Evolutionary conservation across 2,888 invertebrate species (phyloP), one percentile per base, ranked within the genome.

Genomic region (Orchesella flavescens): DNA sequence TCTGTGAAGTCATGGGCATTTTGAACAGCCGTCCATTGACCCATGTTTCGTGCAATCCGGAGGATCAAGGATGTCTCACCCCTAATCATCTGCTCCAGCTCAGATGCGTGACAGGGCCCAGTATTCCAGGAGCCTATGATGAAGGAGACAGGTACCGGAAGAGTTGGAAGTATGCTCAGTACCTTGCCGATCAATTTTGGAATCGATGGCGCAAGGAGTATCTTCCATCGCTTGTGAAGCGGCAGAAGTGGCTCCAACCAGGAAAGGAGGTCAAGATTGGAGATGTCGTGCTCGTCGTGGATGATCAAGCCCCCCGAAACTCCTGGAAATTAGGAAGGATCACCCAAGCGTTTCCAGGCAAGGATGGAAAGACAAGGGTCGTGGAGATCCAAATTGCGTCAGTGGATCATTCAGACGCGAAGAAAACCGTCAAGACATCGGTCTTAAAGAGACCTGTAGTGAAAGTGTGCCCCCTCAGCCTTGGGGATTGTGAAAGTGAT

Each of bases 171-270:
- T 15, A 44, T 0, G 63, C 77, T 10, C 88, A 88, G 75, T 19
- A 23, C 0, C 57, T 88, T 12, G 80, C 87, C 0, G 83, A 86
- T 21, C 24, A 74, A 1, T 87, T 88, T 69, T 88, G 87, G 87
- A 73, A 61, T 19, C 72, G 86, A 0, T 88, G 86, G 86, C 44
- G 86, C 0, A 44, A 53, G 9, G 88, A 87, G 63, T 88, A 86
- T 57, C 44, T 88, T 1, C 87, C 87, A 1, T 71, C 68, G 0
- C 69, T 88, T 3, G 79, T 55, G 0, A 73, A 75, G 17, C 49
- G 87, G 10, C 65, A 13, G 13, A 88, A 87, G 65, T 88, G 86
- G 87, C 10, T 34, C 10, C 0, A 13, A 0, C 7, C 44, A 10
- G 55, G 21, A 15, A n/a, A 46, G 15, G 76, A 83, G 1, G 4